Percentiles rank a stretch among this genome's conserved stretches.
These are phyloP conservation scores for Penaeus vannamei DNA, from an alignment of 1,140 invertebrate species.

Conservation along the genomic window DNA sequence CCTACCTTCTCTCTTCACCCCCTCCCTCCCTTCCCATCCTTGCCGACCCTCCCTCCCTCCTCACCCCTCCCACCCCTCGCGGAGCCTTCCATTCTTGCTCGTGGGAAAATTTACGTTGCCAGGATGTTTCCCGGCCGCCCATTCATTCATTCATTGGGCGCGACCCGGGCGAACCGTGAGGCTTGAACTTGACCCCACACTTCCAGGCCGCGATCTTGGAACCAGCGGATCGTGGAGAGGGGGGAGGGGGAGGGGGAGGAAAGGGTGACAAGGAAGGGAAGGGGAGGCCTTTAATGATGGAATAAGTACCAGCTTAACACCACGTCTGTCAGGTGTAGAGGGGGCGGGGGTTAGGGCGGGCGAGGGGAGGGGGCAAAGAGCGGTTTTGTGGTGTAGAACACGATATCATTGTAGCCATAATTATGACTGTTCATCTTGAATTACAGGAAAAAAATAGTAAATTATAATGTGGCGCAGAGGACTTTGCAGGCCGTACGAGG, in stretches of 20 bases:
- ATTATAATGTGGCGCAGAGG: too few species aligned
- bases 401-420: too few species aligned
- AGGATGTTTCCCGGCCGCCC: neutral
- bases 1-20: neutral
- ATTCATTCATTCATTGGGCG: constrained; percentile 9
- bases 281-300: neutral
- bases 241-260: neutral
- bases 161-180: constrained; percentile 3
- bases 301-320: neutral
- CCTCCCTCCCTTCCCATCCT: neutral
- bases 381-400: too few species aligned
- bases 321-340: neutral
- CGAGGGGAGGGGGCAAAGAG: too few species aligned
- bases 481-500: too few species aligned
- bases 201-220: neutral
- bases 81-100: neutral
- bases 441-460: too few species aligned
- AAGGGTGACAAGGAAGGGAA: neutral
- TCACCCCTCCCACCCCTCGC: neutral
- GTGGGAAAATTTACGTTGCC: neutral
- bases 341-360: neutral
- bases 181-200: constrained; percentile 10
- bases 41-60: neutral
- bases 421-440: too few species aligned
- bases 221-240: neutral